Evolutionary conservation across 1,140 invertebrate genomes (phyloP), one percentile per base, ranked within the genome.

Genomic region (Eulimnadia texana): DNA sequence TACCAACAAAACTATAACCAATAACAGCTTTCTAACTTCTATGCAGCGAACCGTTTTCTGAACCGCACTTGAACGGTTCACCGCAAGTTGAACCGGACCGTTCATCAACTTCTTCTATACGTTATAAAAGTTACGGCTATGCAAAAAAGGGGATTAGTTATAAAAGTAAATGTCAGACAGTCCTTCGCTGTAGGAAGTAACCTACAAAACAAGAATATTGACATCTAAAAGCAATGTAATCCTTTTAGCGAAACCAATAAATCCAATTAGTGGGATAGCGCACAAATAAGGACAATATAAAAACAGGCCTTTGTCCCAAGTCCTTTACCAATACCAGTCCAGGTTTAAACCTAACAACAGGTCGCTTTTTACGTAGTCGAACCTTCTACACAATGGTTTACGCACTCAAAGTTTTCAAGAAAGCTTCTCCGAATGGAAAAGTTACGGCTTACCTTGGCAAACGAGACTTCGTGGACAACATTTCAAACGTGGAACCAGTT

Each of bases 401-500:
- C 64, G 88, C 88, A 71, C 88, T 89, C 73, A 91, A 92, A 77
- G 91, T 96, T 67, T 96, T 87, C 74, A 97, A 96, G 75, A 97
- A 97, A 76, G 85, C 83, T 68, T 89, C 91, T 3, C 90, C 92
- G 6, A 96, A 96, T 77, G 88, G 87, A 59, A 94, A 94, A 79
- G 80, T 98, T 56, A 92, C 92, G 16, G 77, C 97, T 60, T 98
- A 98, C 71, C 79, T 98, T 68, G 91, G 92, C 3, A 95, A 96
- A 73, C 77, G 95, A 67, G 95, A 99, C 71, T 97, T 94, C 74
- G 86, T 98, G 58, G 95, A 98, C 73, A 89, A 96, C 69, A 81
- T 96, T 23, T 85, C 86, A 0, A 86, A 85, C 52, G 85, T 93
- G 53, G 94, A 98, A 71, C 87, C 93, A 0, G 85, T 98, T 66